Percentiles rank a stretch among this genome's conserved stretches.
phyloP scores from a whole-genome alignment of 1,140 invertebrate genomes.

The Temnothorax longispinosus region DNA sequence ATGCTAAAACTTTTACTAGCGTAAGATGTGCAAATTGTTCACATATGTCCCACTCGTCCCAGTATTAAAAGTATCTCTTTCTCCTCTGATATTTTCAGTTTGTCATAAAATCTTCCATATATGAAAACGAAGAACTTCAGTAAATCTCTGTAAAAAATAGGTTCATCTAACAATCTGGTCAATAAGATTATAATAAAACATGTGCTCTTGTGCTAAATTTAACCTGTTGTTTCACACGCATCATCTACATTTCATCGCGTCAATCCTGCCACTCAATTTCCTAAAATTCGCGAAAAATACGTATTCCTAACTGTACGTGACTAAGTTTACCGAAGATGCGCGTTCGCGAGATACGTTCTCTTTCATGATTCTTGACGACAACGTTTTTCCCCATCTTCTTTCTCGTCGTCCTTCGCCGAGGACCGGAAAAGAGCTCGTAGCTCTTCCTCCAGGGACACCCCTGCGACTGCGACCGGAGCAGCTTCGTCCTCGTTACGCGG shows the following conservation, averaged over 20 bases:
- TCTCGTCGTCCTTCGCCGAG: constrained; percentile 66
- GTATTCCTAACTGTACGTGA: background rate
- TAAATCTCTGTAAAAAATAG: constrained; percentile 3
- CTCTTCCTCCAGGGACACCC: constrained; percentile 2
- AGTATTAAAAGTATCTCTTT: background rate
- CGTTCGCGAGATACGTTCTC: background rate
- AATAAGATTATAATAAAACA: constrained; percentile 31
- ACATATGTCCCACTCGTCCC: background rate
- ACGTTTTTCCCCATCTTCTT: constrained; percentile 36
- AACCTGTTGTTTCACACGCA: constrained; percentile 7
- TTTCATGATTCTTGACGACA: constrained; percentile 4
- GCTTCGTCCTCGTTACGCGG: constrained; percentile 38
- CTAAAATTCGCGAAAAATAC: background rate
- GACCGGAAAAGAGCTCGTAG: constrained; percentile 48
- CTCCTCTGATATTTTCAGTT: background rate
- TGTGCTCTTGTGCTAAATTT: constrained; percentile 23
- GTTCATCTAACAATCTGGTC: constrained; percentile 1
- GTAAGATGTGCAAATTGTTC: constrained; percentile 20
- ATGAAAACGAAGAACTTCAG: background rate
- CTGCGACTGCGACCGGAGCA: background rate
- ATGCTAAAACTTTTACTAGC: background rate
- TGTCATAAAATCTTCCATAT: background rate
- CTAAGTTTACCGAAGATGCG: background rate
- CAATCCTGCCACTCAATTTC: background rate
- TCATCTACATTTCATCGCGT: constrained; percentile 30